A percentile compares a stretch with the other conserved stretches of the same genome.
Evolutionary conservation across 2,113 vertebrate genomes (phyloP).

Genomic region (Capreolus pygargus): DNA sequence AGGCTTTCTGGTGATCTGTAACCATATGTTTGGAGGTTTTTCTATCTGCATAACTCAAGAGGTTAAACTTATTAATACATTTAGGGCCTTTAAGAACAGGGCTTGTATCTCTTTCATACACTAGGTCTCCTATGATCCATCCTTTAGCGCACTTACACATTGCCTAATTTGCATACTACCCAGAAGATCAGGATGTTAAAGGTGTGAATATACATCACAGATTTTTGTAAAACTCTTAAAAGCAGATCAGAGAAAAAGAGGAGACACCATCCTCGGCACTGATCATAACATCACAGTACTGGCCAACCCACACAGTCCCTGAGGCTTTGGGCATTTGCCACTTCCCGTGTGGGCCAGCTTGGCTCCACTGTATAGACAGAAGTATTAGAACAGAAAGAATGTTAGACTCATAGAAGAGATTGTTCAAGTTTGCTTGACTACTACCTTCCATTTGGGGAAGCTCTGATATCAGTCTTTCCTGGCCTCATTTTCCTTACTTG

Average conservation of each 20-base stretch:
- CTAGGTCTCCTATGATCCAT: neutral
- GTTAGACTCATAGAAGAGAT: neutral
- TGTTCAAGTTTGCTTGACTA: neutral
- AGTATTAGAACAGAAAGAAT: neutral
- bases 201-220: neutral
- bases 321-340: neutral
- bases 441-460: neutral
- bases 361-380: neutral
- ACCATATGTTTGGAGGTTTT: constrained; percentile 46
- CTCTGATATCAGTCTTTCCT: neutral
- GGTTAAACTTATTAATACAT: constrained; percentile 27
- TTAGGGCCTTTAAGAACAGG: neutral
- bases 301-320: neutral
- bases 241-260: neutral
- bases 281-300: neutral
- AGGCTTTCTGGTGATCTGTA: neutral
- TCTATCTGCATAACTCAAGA: constrained; percentile 33
- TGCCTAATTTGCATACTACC: neutral
- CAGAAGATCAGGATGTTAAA: neutral
- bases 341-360: neutral
- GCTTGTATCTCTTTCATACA: neutral
- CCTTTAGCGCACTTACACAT: neutral
- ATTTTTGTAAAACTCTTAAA: neutral
- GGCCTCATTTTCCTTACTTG: neutral
- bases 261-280: neutral